Evolutionary conservation across 2,797 vertebrate species (phyloP).

Genomic region (Tenualosa ilisha): DNA sequence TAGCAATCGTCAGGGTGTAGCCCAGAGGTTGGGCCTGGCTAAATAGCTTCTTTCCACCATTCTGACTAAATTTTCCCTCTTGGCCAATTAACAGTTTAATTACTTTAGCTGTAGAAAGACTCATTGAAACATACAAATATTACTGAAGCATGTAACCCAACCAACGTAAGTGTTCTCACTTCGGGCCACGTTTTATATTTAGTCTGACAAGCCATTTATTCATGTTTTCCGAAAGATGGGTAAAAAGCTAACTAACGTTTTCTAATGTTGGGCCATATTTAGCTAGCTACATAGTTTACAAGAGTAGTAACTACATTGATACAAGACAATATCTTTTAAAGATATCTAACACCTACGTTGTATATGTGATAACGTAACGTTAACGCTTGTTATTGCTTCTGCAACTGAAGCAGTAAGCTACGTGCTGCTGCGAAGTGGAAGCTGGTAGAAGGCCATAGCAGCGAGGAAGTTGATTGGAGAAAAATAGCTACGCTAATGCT

Average conservation of each 20-base stretch:
- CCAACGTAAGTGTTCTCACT: background rate
- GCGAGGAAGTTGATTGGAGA: conserved; percentile 12
- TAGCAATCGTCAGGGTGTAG: conserved; percentile 23
- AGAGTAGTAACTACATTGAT: background rate
- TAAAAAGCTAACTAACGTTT: conserved; percentile 14
- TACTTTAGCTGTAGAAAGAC: background rate
- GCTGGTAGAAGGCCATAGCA: background rate
- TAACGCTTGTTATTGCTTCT: background rate
- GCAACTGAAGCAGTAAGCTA: background rate
- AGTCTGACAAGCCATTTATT: background rate
- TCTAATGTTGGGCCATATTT: background rate
- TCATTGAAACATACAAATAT: background rate
- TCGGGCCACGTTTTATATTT: background rate
- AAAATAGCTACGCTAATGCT: background rate
- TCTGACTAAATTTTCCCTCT: background rate
- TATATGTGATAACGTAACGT: too few relatives aligned
- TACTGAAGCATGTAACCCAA: background rate
- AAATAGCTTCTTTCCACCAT: background rate
- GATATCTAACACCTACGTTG: too few relatives aligned
- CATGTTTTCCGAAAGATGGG: conserved; percentile 12
- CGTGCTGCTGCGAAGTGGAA: background rate
- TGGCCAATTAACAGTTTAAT: background rate
- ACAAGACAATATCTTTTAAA: background rate
- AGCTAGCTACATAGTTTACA: background rate
- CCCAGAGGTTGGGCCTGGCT: conserved; percentile 16